A percentile compares a stretch with the other conserved stretches of the same genome.
phyloP scores from a whole-genome alignment of 1,140 invertebrate species.

The Diprion similis region DNA sequence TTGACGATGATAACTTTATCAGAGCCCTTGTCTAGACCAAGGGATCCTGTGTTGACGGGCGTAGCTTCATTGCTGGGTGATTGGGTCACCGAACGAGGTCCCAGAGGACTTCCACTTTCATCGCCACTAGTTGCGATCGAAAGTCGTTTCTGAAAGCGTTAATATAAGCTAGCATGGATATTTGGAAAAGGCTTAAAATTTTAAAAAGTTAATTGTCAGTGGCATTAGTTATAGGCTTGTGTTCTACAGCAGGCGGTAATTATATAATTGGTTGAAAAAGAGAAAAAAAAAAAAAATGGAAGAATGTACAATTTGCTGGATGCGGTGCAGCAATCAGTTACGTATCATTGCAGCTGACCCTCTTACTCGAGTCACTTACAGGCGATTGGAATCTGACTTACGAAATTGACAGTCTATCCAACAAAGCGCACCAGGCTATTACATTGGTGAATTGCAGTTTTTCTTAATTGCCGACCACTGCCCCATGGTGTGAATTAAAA shows the following conservation, averaged over 20 bases:
- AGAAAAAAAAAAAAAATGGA: not conserved
- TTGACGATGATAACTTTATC: conserved; percentile 66
- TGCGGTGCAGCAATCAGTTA: no score
- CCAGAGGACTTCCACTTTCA: conserved; percentile 60
- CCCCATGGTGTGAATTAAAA: no score
- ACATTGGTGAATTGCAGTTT: no score
- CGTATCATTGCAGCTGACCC: no score
- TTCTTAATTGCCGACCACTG: no score
- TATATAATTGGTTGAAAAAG: not conserved
- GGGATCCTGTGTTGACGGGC: conserved; percentile 49
- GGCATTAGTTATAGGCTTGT: conserved; percentile 1
- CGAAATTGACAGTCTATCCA: no score
- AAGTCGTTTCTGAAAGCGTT: conserved; percentile 61
- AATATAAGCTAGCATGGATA: not conserved
- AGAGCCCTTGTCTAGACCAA: conserved; percentile 54
- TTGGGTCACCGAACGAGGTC: conserved; percentile 56
- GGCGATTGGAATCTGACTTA: no score
- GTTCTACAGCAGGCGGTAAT: not conserved
- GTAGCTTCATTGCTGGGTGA: conserved; percentile 55
- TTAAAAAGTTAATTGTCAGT: not conserved
- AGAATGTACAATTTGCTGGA: not conserved
- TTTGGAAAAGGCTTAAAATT: not conserved
- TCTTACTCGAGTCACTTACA: no score
- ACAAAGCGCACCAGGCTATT: no score
- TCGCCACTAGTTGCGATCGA: conserved; percentile 67